Evolutionary conservation across 1,140 invertebrate species (phyloP).

Genomic region (Drosophila gunungcola): DNA sequence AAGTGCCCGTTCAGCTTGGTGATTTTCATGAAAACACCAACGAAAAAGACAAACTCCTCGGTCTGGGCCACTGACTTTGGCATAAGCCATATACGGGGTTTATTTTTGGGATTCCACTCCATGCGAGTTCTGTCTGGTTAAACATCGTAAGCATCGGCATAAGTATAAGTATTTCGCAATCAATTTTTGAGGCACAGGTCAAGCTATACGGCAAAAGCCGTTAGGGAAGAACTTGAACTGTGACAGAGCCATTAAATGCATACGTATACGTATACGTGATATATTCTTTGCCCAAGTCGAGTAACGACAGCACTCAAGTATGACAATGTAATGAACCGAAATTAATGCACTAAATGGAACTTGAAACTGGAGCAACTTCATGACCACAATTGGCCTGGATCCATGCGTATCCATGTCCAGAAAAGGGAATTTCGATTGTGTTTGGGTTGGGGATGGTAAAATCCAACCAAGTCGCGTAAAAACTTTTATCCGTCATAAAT

Average conservation of each 20-base stretch:
- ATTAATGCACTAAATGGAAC: slow-evolving; percentile 73
- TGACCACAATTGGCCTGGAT: slow-evolving; percentile 23
- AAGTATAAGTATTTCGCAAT: slow-evolving; percentile 62
- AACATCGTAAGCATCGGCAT: slow-evolving; percentile 60
- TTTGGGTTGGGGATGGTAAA: neutral
- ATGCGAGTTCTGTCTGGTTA: slow-evolving; percentile 65
- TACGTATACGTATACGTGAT: slow-evolving; percentile 1
- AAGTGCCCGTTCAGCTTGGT: slow-evolving; percentile 71
- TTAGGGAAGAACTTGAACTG: slow-evolving; percentile 59
- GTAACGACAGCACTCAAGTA: slow-evolving; percentile 51
- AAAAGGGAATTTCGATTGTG: slow-evolving; percentile 21
- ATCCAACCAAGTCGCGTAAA: slow-evolving; percentile 68
- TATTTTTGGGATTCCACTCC: slow-evolving; percentile 27
- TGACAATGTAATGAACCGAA: slow-evolving; percentile 80
- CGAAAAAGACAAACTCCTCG: slow-evolving; percentile 70
- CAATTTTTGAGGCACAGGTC: slow-evolving; percentile 72
- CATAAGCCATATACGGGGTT: slow-evolving; percentile 15
- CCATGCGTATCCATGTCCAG: slow-evolving; percentile 28
- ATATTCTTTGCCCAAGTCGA: slow-evolving; percentile 35
- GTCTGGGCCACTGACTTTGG: slow-evolving; percentile 67
- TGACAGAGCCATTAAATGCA: slow-evolving; percentile 61
- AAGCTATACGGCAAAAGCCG: slow-evolving; percentile 36
- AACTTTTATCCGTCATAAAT: slow-evolving; percentile 76
- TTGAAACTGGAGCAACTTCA: slow-evolving; percentile 64
- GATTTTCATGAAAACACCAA: slow-evolving; percentile 69